Conservation (phyloP, 2,888 invertebrate species). For the Spatulosminthurus flaviceps region DNA sequence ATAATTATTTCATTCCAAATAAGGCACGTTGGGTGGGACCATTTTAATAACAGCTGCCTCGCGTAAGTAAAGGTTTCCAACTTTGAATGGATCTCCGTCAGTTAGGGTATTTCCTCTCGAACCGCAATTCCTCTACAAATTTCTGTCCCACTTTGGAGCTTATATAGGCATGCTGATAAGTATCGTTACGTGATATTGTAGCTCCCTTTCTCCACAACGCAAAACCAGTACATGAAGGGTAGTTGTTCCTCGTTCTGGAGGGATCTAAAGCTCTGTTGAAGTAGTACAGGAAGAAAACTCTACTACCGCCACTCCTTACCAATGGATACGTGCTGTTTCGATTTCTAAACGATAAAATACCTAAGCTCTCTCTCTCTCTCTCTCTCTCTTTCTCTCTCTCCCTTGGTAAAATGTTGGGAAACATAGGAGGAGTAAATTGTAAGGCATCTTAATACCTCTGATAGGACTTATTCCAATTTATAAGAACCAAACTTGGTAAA, state of each 20-base stretch:
- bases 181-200: background rate
- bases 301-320: too few relatives aligned
- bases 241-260: background rate
- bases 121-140: background rate
- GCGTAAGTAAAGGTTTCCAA: too few relatives aligned
- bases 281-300: too few relatives aligned
- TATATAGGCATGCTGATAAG: constrained; percentile 7
- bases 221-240: background rate
- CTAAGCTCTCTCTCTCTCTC: too few relatives aligned
- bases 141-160: constrained; percentile 8
- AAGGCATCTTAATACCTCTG: background rate
- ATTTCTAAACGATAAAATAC: background rate
- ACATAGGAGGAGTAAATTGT: background rate
- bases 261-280: background rate
- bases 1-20: constrained; percentile 45
- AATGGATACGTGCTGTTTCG: background rate
- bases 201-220: too few relatives aligned
- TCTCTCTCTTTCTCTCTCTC: too few relatives aligned
- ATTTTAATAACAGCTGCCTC: constrained; percentile 36
- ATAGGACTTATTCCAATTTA: background rate
- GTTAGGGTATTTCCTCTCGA: too few relatives aligned
- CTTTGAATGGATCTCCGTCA: too few relatives aligned
- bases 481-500: background rate
- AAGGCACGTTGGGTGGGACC: constrained; percentile 37
- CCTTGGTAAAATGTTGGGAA: constrained; percentile 4